Conservation (phyloP, 35 echinoderm and acorn worm species). For the Ophiothrix spiculata region DNA sequence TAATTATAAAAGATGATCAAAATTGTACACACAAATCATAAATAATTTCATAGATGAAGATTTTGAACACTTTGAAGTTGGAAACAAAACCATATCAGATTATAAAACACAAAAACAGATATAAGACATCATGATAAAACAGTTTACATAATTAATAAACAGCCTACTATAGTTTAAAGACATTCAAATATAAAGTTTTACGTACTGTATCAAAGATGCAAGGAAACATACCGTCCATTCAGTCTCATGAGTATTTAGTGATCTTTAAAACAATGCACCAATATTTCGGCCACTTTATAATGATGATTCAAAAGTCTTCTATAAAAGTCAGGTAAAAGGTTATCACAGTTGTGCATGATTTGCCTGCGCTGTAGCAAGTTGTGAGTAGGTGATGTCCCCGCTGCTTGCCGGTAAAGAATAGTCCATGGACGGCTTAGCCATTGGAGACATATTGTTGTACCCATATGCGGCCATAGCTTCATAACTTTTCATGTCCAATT, state of each 20-base stretch:
- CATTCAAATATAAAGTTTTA: constrained; percentile 4
- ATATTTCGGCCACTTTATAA: not conserved
- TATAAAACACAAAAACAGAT: not conserved
- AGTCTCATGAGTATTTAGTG: not conserved
- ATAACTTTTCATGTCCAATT: constrained; percentile 93
- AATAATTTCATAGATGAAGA: not conserved
- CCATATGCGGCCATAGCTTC: constrained; percentile 63
- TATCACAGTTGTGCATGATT: constrained; percentile 56
- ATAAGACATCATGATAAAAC: not conserved
- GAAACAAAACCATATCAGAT: no score
- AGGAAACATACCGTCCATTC: constrained; percentile 1
- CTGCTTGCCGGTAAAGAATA: constrained; percentile 64
- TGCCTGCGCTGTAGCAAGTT: constrained; percentile 82
- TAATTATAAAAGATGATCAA: constrained; percentile 17
- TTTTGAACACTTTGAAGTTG: not conserved
- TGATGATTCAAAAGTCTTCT: constrained; percentile 2
- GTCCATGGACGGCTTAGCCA: constrained; percentile 86
- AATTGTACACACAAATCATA: not conserved
- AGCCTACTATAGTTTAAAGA: not conserved
- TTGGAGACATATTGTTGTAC: constrained; percentile 83
- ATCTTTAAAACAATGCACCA: not conserved
- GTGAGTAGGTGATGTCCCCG: constrained; percentile 87
- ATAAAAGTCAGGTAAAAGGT: not conserved
- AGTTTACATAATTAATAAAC: not conserved
- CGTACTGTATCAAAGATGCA: not conserved